phyloP scores from a whole-genome alignment of 1,140 invertebrate genomes.

The Pissodes strobi region DNA sequence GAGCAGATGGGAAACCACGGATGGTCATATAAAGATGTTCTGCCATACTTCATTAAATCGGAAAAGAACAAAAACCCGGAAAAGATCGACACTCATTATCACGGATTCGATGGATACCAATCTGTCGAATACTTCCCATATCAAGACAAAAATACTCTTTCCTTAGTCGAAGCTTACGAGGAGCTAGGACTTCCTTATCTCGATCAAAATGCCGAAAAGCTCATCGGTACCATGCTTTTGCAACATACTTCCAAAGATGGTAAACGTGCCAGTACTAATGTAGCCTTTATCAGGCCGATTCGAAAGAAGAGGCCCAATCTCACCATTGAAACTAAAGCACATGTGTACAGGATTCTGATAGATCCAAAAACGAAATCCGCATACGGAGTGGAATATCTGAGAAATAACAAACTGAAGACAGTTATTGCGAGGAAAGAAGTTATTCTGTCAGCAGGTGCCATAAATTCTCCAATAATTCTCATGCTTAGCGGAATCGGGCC shows the following conservation, averaged over 20 bases:
- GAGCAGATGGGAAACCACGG: conserved; percentile 55
- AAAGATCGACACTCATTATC: conserved; percentile 59
- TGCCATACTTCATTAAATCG: conserved; percentile 61
- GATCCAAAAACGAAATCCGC: conserved; percentile 70
- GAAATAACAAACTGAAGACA: conserved; percentile 56
- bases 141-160: conserved; percentile 61
- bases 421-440: conserved; percentile 70
- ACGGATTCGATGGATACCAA: conserved; percentile 63
- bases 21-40: conserved; percentile 60
- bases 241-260: conserved; percentile 67
- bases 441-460: conserved; percentile 70
- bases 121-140: conserved; percentile 67
- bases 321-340: conserved; percentile 68
- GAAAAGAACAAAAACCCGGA: conserved; percentile 60
- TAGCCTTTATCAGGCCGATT: conserved; percentile 74
- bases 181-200: conserved; percentile 62
- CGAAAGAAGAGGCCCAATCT: conserved; percentile 72
- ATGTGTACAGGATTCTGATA: conserved; percentile 74
- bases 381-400: conserved; percentile 68
- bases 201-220: conserved; percentile 62
- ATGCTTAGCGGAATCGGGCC: conserved; percentile 79
- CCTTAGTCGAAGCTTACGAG: conserved; percentile 63
- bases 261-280: conserved; percentile 70
- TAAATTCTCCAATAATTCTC: conserved; percentile 74
- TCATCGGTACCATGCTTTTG: conserved; percentile 63